phyloP scores from a whole-genome alignment of 2,797 vertebrate species.

The Danio aesculapii region DNA sequence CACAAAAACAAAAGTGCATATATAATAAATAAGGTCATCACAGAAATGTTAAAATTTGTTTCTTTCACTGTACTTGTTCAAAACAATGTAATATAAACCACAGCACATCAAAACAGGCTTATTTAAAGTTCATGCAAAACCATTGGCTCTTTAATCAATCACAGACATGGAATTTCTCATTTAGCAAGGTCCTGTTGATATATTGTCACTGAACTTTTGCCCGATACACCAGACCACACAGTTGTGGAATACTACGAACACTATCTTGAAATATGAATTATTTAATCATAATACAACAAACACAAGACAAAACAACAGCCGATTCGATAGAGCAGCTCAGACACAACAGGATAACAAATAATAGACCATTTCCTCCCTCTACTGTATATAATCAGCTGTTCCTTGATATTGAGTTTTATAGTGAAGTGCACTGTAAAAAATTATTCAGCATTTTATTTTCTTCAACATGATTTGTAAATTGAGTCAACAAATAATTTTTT shows the following conservation, averaged over 20 bases:
- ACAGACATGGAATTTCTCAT: background rate
- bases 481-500: too few relatives aligned
- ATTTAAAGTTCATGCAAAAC: constrained; percentile 4
- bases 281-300: constrained; percentile 28
- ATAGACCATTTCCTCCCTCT: background rate
- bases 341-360: constrained; percentile 14
- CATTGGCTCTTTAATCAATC: background rate
- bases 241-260: background rate
- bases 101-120: background rate
- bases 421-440: background rate
- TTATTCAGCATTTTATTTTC: too few relatives aligned
- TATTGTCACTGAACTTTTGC: background rate
- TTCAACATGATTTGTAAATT: too few relatives aligned
- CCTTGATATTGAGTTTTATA: background rate
- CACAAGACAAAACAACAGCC: constrained; percentile 42
- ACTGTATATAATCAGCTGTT: too few relatives aligned
- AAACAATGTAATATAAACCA: background rate
- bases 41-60: too few relatives aligned
- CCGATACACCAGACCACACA: constrained; percentile 31
- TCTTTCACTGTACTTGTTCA: too few relatives aligned
- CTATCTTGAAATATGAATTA: constrained; percentile 35
- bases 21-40: too few relatives aligned
- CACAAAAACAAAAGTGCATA: too few relatives aligned
- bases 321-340: constrained; percentile 18
- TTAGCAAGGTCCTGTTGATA: constrained; percentile 6